These are phyloP conservation scores for Struthio camelus DNA, from an alignment of 2,113 vertebrate genomes.

Conservation along the genomic window DNA sequence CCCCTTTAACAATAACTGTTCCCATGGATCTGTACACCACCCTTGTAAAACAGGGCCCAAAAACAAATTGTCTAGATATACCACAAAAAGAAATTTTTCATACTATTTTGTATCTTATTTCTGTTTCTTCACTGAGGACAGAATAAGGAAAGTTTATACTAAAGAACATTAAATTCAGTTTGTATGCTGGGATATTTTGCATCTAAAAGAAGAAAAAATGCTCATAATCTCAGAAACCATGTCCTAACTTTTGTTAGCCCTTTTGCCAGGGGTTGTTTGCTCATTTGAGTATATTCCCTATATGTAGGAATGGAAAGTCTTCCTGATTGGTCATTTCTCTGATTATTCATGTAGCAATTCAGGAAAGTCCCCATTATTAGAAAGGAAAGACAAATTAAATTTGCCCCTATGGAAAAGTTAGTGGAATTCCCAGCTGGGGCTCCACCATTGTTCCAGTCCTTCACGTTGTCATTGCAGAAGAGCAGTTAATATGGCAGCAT, in stretches of 20 bases:
- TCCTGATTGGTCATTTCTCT: not conserved
- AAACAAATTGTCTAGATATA: not conserved
- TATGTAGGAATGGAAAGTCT: not conserved
- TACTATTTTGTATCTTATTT: not conserved
- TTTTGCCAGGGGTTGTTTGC: not conserved
- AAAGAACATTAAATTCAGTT: not conserved
- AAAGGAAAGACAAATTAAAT: not conserved
- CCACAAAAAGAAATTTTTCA: not conserved
- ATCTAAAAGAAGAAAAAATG: not conserved
- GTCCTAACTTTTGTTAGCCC: not conserved
- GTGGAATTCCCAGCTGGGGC: not conserved
- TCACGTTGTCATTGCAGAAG: not conserved
- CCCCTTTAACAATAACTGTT: not conserved
- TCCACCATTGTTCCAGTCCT: not conserved
- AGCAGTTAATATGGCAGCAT: not conserved
- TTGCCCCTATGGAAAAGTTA: not conserved
- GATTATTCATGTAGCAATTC: not conserved
- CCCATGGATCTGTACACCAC: not conserved
- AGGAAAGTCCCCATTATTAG: not conserved
- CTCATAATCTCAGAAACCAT: not conserved
- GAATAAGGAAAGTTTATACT: not conserved
- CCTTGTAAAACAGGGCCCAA: not conserved
- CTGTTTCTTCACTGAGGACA: not conserved
- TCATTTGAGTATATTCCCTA: not conserved
- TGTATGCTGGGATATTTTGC: not conserved